Evolutionary conservation across 1,140 invertebrate species (phyloP), one percentile per base, ranked within the genome.

Genomic region (Pogonomyrmex barbatus): DNA sequence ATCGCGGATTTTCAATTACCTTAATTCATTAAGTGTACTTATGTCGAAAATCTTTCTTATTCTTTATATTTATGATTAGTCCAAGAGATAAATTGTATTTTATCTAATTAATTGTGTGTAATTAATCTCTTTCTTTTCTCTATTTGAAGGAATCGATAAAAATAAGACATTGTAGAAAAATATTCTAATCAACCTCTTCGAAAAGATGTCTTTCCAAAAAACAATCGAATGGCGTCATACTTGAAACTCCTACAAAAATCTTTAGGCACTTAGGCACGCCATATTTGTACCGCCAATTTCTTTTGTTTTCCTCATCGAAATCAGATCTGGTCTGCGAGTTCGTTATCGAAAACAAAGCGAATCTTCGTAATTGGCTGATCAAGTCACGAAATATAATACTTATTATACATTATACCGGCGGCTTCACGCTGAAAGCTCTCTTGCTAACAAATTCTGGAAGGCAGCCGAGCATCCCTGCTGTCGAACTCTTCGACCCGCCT

Each of bases 321-420:
- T 0, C 77, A 45, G 33, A 81, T 81, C 33, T 50, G 70, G 39
- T 58, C 17, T 12, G 52, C 0, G 39, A 4, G 12, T 36, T 83
- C 70, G 54, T 82, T 82, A 73, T 54, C 12, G 79, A 12, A 73
- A 83, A 83, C 68, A 75, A 73, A 39, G 17, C 24, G 24, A 17
- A 47, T 73, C 42, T 83, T 75, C 8, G 39, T 83, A 83, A 83
- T 83, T 75, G 68, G 54, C 47, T 17, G 45, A 71, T 58, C 39
- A 71, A 82, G 24, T 82, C 42, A 12, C 33, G 42, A 83, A 73
- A 83, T 73, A 71, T 36, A 83, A 83, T 82, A 60, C 79, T 81
- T 82, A 73, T 75, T 83, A 62, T 36, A 14, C 30, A 73, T 24
- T 24, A 9, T 42, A 12, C 9, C 39, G 14, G 24, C 12, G 30